These are phyloP conservation scores for Drosophila littoralis DNA, from an alignment of 1,140 invertebrate genomes.

Conservation along the genomic window DNA sequence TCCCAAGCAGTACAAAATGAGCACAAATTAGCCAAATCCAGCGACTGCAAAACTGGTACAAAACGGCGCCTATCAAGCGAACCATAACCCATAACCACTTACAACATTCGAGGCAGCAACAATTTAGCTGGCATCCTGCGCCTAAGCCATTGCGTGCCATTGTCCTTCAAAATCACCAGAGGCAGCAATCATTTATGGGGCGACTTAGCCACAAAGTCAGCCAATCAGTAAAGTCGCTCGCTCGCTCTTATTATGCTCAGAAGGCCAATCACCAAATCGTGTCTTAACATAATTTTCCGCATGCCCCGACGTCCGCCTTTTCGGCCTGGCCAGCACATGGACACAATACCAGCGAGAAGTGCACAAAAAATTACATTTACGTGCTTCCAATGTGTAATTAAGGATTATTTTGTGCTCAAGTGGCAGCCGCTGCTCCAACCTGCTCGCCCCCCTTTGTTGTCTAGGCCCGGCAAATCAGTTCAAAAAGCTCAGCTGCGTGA, in stretches of 20 bases:
- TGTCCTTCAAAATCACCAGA: conserved; percentile 55
- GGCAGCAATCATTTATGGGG: conserved; percentile 59
- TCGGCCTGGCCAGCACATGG: conserved; percentile 24
- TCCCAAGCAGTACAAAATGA: conserved; percentile 56
- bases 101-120: conserved; percentile 12
- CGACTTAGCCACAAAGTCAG: conserved; percentile 54
- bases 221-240: conserved; percentile 54
- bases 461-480: conserved; percentile 76
- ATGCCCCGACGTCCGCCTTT: conserved; percentile 34
- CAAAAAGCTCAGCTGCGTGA: conserved; percentile 75
- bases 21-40: conserved; percentile 76
- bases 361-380: conserved; percentile 82
- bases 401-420: conserved; percentile 82
- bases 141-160: conserved; percentile 28
- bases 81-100: conserved; percentile 65
- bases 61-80: conserved; percentile 42
- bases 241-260: conserved; percentile 42
- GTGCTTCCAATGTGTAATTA: conserved; percentile 82
- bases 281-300: conserved; percentile 80
- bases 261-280: conserved; percentile 76
- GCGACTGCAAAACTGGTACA: conserved; percentile 27
- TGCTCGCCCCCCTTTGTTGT: conserved; percentile 47
- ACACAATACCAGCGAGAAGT: conserved; percentile 55
- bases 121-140: conserved; percentile 6
- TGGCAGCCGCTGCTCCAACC: conserved; percentile 44